These are phyloP conservation scores for Rhinophrynus dorsalis DNA, from an alignment of 2,797 vertebrate genomes.

Conservation along the genomic window DNA sequence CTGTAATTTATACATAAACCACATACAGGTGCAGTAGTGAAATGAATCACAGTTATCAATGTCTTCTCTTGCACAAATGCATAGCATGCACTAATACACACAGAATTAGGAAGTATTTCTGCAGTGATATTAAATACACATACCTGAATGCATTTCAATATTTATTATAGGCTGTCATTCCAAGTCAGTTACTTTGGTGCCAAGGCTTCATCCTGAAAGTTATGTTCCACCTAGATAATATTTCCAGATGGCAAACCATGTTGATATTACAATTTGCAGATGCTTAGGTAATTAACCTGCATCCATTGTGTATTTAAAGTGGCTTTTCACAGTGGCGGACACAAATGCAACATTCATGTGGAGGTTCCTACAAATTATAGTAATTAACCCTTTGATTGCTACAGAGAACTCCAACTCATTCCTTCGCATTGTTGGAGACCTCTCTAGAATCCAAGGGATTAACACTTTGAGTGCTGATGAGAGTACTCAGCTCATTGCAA, in stretches of 20 bases:
- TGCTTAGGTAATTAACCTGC: conserved; percentile 12
- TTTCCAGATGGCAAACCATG: conserved; percentile 25
- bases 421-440: too few relatives aligned
- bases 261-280: conserved; percentile 31
- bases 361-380: background rate
- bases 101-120: background rate
- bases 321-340: background rate
- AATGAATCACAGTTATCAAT: background rate
- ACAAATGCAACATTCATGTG: background rate
- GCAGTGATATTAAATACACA: background rate
- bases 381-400: too few relatives aligned
- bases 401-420: too few relatives aligned
- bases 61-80: background rate
- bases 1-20: too few relatives aligned
- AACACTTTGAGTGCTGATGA: too few relatives aligned
- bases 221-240: background rate
- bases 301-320: conserved; percentile 12
- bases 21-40: background rate
- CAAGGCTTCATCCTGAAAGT: background rate
- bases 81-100: background rate
- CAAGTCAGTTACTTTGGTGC: background rate
- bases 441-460: too few relatives aligned
- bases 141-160: conserved; percentile 1
- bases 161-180: background rate
- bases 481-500: too few relatives aligned